Percentiles rank a stretch among this genome's conserved stretches.
These are phyloP conservation scores for Muricea muricata DNA, from an alignment of 92 coral and sea anemone genomes.

Conservation along the genomic window DNA sequence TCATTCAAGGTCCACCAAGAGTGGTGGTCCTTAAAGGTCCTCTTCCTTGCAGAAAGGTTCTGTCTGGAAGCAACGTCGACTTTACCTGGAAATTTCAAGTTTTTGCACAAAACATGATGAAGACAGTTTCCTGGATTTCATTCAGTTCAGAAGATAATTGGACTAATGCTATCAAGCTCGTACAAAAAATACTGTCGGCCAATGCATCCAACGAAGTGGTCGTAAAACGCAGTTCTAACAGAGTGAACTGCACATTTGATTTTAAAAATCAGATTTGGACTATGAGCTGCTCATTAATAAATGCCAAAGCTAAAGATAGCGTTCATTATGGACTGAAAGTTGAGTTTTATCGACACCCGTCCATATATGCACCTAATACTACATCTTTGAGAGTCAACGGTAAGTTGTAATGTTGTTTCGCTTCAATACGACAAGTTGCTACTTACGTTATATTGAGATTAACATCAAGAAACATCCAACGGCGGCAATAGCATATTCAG, in stretches of 20 bases:
- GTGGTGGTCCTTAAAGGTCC: slow-evolving; percentile 5
- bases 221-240: neutral
- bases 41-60: neutral
- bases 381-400: slow-evolving; percentile 12
- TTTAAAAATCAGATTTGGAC: neutral
- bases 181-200: neutral
- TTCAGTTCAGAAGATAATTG: neutral
- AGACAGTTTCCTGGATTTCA: slow-evolving; percentile 15
- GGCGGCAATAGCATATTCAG: no score
- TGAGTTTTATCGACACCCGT: neutral
- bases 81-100: slow-evolving; percentile 33
- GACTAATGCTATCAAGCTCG: neutral
- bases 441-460: no score
- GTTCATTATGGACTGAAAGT: neutral
- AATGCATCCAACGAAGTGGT: neutral
- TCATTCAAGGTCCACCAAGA: neutral
- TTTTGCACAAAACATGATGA: neutral
- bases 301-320: slow-evolving; percentile 9
- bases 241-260: slow-evolving; percentile 17
- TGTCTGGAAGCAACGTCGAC: slow-evolving; percentile 28
- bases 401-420: neutral
- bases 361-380: neutral
- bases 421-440: no score
- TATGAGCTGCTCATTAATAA: neutral
- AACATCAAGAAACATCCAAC: no score